phyloP scores from a whole-genome alignment of 1,140 invertebrate species.

The Leguminivora glycinivorella region DNA sequence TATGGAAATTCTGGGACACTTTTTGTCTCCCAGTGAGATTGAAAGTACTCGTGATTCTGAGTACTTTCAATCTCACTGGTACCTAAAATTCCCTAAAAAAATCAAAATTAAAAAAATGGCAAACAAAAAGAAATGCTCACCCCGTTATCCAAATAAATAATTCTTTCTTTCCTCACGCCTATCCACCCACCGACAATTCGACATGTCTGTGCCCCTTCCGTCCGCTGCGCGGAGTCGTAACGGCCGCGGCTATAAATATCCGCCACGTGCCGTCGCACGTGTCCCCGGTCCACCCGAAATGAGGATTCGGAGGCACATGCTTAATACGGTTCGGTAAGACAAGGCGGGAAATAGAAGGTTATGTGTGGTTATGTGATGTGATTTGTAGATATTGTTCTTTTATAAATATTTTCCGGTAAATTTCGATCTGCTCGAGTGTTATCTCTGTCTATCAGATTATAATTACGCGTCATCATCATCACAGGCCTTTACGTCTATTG shows the following conservation, averaged over 20 bases:
- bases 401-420: no score
- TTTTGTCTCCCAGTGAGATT: no score
- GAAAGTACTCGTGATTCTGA: no score
- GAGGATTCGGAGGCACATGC: slow-evolving; percentile 9
- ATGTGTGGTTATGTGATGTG: not conserved
- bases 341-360: not conserved
- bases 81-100: no score
- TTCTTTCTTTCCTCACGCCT: not conserved
- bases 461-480: no score
- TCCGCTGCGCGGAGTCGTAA: not conserved
- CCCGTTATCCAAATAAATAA: not conserved
- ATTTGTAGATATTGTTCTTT: not conserved
- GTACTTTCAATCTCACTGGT: no score
- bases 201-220: not conserved
- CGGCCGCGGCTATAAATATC: slow-evolving; percentile 5
- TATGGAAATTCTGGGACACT: no score
- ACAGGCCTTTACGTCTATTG: no score
- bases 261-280: slow-evolving; percentile 22
- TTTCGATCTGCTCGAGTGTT: no score
- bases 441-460: no score
- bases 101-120: no score
- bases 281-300: not conserved
- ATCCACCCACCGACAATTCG: not conserved
- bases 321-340: not conserved
- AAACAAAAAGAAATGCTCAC: no score